Conservation (phyloP, 2,797 vertebrate genomes). For the Leucoraja ocellata region DNA sequence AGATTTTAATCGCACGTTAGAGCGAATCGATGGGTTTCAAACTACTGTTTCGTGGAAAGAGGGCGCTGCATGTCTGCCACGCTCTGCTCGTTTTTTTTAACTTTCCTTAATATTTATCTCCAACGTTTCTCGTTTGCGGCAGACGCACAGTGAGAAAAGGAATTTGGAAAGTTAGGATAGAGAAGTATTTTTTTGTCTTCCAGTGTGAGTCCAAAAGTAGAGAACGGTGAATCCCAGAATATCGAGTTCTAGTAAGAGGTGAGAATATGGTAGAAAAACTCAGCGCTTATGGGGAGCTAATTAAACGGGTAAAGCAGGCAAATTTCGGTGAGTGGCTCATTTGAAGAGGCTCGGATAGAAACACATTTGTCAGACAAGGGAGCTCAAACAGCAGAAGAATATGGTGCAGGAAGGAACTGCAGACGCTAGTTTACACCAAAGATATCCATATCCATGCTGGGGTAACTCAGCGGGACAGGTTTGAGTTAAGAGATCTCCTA, state of each 20-base stretch:
- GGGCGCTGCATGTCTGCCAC: background rate
- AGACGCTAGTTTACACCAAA: too few species aligned
- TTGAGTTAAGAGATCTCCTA: too few species aligned
- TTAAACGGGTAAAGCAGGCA: too few species aligned
- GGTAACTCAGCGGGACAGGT: too few species aligned
- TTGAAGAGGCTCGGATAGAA: too few species aligned
- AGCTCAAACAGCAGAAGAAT: too few species aligned
- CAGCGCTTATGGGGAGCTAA: background rate
- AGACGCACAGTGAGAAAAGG: background rate
- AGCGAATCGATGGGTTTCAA: background rate
- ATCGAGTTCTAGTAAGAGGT: background rate
- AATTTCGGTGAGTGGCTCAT: background rate
- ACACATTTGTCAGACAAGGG: too few species aligned
- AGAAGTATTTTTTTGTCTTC: background rate
- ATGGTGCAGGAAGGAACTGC: too few species aligned
- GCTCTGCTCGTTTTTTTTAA: background rate
- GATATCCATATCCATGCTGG: too few species aligned
- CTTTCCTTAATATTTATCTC: background rate
- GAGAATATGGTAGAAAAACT: background rate
- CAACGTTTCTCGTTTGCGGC: background rate
- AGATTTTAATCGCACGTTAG: background rate
- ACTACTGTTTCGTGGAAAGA: background rate
- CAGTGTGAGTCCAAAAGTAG: background rate
- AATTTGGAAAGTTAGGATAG: too few species aligned
- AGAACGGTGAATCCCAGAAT: background rate